A percentile compares a stretch with the other conserved stretches of the same genome.
These are phyloP conservation scores for Pomacea maculata DNA, from an alignment of 1,140 invertebrate species.

Conservation along the genomic window DNA sequence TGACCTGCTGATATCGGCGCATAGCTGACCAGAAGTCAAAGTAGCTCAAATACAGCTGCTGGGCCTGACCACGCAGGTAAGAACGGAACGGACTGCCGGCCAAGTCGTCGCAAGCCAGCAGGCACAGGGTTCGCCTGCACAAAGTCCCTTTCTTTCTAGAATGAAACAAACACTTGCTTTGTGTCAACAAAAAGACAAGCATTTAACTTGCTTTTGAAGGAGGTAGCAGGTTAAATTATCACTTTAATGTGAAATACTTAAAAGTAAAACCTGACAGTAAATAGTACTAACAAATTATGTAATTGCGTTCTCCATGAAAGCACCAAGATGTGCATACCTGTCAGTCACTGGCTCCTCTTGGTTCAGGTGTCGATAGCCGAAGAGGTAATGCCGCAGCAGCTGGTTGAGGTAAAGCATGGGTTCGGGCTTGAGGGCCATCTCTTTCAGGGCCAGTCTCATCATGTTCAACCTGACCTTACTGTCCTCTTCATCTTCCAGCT, in stretches of 20 bases:
- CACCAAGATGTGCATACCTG: not conserved
- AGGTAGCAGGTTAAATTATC: not conserved
- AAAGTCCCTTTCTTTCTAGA: not conserved
- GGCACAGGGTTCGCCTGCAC: slow-evolving; percentile 17
- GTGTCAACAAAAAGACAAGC: not conserved
- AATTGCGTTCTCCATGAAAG: too few relatives aligned
- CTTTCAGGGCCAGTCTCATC: not conserved
- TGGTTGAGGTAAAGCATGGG: not conserved
- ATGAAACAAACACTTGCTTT: not conserved
- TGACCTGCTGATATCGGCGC: slow-evolving; percentile 12
- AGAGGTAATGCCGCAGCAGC: slow-evolving; percentile 13
- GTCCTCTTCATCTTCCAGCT: not conserved
- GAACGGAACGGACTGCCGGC: not conserved
- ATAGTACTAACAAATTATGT: too few relatives aligned
- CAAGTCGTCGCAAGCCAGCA: slow-evolving; percentile 15
- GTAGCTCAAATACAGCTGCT: slow-evolving; percentile 5
- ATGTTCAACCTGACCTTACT: not conserved
- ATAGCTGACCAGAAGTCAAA: slow-evolving; percentile 15
- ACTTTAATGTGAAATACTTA: too few relatives aligned
- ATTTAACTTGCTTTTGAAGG: not conserved
- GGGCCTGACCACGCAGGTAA: not conserved
- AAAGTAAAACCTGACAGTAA: too few relatives aligned
- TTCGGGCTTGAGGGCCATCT: slow-evolving; percentile 11
- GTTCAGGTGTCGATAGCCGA: slow-evolving; percentile 8
- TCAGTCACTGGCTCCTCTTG: slow-evolving; percentile 11